phyloP scores from a whole-genome alignment of 2,888 invertebrate species.

The Ethmia dodecea region DNA sequence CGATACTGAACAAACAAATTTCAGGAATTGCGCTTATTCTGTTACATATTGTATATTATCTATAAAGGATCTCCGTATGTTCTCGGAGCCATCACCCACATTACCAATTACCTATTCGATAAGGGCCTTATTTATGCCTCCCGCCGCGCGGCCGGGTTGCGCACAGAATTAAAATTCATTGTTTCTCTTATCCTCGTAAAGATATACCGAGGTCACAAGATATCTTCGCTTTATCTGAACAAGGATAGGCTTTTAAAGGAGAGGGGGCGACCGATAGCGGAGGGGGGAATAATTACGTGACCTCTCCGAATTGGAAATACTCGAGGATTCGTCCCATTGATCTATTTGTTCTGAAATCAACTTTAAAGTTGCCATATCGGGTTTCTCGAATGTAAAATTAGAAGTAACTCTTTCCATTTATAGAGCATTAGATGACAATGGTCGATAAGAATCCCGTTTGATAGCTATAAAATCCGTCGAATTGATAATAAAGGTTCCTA shows the following conservation, averaged over 20 bases:
- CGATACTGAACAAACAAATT: no score
- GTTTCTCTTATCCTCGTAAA: constrained; percentile 69
- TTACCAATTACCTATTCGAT: constrained; percentile 72
- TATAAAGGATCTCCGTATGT: no score
- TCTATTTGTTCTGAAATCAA: constrained; percentile 39
- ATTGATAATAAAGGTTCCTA: constrained; percentile 40
- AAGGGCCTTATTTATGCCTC: constrained; percentile 65
- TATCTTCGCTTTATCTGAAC: constrained; percentile 70
- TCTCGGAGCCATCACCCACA: constrained; percentile 62
- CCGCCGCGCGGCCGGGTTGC: constrained; percentile 36
- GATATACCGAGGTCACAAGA: constrained; percentile 64
- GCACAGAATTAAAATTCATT: constrained; percentile 73
- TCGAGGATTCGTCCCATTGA: constrained; percentile 33
- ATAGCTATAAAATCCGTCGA: constrained; percentile 40
- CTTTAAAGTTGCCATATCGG: constrained; percentile 38
- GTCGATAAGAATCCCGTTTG: constrained; percentile 42
- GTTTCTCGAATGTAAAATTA: constrained; percentile 41
- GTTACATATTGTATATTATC: no score
- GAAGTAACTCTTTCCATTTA: constrained; percentile 28
- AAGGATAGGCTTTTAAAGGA: constrained; percentile 73
- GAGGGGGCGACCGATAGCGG: constrained; percentile 44
- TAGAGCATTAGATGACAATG: constrained; percentile 40
- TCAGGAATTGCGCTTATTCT: no score
- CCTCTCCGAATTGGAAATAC: constrained; percentile 50
- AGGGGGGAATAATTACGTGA: constrained; percentile 48